A percentile compares a stretch with the other conserved stretches of the same genome.
phyloP scores from a whole-genome alignment of 2,888 invertebrate genomes.

The Ashinkailepas kermadecensis region DNA sequence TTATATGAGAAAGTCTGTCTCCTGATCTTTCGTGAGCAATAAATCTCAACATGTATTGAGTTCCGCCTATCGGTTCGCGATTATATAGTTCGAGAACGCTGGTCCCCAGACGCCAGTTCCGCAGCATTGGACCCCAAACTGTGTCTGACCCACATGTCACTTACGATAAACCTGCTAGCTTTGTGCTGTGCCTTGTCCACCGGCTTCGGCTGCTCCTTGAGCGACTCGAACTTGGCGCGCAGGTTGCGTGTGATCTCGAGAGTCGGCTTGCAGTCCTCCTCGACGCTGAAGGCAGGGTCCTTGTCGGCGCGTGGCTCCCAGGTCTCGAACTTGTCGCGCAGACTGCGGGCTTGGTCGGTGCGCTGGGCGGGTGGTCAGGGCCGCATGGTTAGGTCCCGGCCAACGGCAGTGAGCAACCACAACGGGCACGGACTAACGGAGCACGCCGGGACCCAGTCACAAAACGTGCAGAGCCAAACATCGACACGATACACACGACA shows the following conservation, averaged over 20 bases:
- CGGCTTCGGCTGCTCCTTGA: conserved; percentile 47
- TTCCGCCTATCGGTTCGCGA: too few species aligned
- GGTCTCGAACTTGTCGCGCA: conserved; percentile 77
- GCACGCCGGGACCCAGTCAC: too few species aligned
- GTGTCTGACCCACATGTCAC: not conserved
- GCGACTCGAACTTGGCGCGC: conserved; percentile 77
- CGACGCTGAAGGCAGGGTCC: conserved; percentile 35
- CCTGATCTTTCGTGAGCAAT: too few species aligned
- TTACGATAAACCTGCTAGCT: conserved; percentile 2
- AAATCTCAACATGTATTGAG: too few species aligned
- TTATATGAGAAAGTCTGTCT: too few species aligned
- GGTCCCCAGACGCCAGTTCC: not conserved
- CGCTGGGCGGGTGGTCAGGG: conserved; percentile 35
- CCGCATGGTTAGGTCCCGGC: too few species aligned
- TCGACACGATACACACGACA: too few species aligned
- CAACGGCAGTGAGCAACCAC: too few species aligned
- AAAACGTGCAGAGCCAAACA: too few species aligned
- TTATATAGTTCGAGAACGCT: too few species aligned
- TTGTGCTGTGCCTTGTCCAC: not conserved
- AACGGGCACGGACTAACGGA: too few species aligned
- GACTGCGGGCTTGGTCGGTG: conserved; percentile 70
- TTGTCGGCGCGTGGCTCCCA: conserved; percentile 52
- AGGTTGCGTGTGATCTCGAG: conserved; percentile 71
- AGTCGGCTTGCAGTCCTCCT: conserved; percentile 36
- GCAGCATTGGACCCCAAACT: not conserved